These are phyloP conservation scores for Tragelaphus buxtoni DNA, from an alignment of 2,113 vertebrate species.

Conservation along the genomic window DNA sequence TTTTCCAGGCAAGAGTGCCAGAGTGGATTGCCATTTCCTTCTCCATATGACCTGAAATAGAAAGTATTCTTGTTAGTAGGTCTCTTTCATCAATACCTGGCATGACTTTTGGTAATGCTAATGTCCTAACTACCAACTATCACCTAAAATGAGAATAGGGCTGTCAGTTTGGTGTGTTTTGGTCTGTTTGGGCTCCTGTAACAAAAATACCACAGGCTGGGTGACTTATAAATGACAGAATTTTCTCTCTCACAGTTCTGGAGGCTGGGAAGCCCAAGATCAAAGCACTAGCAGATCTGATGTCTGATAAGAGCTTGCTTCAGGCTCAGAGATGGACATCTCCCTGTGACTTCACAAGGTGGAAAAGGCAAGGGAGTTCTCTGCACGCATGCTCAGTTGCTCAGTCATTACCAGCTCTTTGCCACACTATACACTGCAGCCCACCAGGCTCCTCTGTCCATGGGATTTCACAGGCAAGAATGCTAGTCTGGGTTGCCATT, in stretches of 20 bases:
- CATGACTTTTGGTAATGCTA: not conserved
- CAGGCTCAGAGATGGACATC: not conserved
- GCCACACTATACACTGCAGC: not conserved
- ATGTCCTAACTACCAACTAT: not conserved
- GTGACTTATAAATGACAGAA: not conserved
- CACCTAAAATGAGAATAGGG: not conserved
- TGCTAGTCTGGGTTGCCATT: not conserved
- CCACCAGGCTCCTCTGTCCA: not conserved
- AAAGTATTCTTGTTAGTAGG: not conserved
- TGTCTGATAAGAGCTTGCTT: not conserved
- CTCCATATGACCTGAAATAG: not conserved
- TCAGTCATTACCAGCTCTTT: not conserved
- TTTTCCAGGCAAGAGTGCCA: too few relatives aligned
- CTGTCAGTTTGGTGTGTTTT: not conserved
- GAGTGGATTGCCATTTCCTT: too few relatives aligned
- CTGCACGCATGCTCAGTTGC: not conserved
- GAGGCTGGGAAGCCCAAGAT: not conserved
- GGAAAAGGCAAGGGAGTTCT: not conserved
- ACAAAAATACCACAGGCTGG: not conserved
- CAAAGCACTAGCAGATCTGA: not conserved
- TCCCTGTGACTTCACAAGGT: not conserved
- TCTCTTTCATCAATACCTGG: not conserved
- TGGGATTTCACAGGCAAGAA: not conserved
- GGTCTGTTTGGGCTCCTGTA: not conserved
- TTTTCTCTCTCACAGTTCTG: not conserved